Evolutionary conservation across 2,797 vertebrate species (phyloP).

Genomic region (Morelia viridis): DNA sequence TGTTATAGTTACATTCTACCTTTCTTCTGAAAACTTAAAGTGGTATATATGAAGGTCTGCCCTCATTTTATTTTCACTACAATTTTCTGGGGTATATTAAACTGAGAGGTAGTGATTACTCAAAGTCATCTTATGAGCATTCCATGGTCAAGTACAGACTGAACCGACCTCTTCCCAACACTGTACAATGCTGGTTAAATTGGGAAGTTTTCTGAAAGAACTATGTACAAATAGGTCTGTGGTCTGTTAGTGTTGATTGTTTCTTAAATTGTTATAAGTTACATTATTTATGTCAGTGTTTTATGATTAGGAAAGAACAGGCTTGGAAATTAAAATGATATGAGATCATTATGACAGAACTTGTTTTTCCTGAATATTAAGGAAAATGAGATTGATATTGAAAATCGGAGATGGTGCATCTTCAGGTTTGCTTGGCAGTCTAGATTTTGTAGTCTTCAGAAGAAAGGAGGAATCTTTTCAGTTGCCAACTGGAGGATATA

Average conservation of each 20-base stretch:
- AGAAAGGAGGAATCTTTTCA: neutral
- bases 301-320: constrained; percentile 13
- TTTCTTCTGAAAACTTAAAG: neutral
- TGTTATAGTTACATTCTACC: neutral
- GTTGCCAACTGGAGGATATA: neutral
- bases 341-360: neutral
- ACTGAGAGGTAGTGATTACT: neutral
- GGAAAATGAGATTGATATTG: neutral
- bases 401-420: neutral
- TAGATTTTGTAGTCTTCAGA: neutral
- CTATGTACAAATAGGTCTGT: neutral
- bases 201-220: neutral
- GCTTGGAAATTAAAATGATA: neutral
- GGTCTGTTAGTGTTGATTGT: neutral
- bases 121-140: neutral
- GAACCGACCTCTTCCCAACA: neutral
- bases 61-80: neutral
- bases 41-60: neutral
- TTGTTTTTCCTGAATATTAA: neutral
- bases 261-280: neutral
- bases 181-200: neutral
- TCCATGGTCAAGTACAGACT: neutral
- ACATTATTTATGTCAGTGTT: neutral
- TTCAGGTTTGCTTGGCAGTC: neutral
- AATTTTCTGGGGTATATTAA: neutral